Conservation (phyloP, 2,113 vertebrate genomes). For the Zosterops lateralis region DNA sequence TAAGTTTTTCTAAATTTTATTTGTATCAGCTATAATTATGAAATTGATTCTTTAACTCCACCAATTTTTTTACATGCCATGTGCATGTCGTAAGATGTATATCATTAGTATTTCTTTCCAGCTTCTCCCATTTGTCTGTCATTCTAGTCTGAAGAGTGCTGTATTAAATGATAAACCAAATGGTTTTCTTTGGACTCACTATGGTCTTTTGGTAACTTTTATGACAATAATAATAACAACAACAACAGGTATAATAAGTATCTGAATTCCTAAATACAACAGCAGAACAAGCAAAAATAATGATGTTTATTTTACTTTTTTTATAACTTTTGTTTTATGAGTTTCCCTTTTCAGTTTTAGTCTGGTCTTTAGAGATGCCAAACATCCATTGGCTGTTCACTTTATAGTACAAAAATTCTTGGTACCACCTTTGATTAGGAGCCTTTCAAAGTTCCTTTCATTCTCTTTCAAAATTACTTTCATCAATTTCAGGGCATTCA, state of each 20-base stretch:
- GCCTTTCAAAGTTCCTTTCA: background rate
- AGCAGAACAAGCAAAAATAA: background rate
- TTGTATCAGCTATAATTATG: background rate
- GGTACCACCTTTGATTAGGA: background rate
- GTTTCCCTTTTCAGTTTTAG: background rate
- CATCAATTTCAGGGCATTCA: background rate
- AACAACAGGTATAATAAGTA: background rate
- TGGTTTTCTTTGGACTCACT: background rate
- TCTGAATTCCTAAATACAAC: background rate
- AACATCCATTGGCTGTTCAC: background rate
- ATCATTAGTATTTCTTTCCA: background rate
- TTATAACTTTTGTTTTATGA: background rate
- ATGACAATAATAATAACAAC: background rate
- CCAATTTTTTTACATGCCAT: background rate
- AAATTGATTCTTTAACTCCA: background rate
- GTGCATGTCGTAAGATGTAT: rapidly evolving
- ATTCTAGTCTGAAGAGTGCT: background rate
- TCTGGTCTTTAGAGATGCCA: rapidly evolving
- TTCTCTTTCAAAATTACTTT: background rate
- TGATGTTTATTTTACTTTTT: background rate
- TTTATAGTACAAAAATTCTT: background rate
- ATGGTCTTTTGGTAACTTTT: background rate
- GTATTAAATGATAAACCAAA: background rate
- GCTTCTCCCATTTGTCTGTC: background rate
- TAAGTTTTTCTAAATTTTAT: background rate